These are phyloP conservation scores for Drosophila navojoa DNA, from an alignment of 1,140 invertebrate genomes.

Conservation along the genomic window DNA sequence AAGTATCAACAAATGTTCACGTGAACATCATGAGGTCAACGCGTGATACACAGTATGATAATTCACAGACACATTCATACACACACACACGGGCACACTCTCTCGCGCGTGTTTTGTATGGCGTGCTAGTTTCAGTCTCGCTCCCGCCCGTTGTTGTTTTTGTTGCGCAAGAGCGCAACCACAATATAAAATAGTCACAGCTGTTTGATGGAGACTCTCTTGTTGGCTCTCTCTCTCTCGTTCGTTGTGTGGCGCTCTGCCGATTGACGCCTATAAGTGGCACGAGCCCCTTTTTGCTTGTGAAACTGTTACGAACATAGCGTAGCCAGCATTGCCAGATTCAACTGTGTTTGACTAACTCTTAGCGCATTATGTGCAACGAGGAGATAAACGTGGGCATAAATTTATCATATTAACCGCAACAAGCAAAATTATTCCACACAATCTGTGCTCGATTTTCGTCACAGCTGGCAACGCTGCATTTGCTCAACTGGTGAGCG, in stretches of 20 bases:
- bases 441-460: neutral
- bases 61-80: slow-evolving; percentile 54
- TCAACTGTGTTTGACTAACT: slow-evolving; percentile 28
- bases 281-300: slow-evolving; percentile 79
- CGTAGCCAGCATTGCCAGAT: slow-evolving; percentile 53
- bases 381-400: slow-evolving; percentile 7
- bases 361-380: slow-evolving; percentile 11
- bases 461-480: slow-evolving; percentile 54
- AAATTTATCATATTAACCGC: neutral
- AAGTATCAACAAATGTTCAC: slow-evolving; percentile 80
- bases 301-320: slow-evolving; percentile 63
- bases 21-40: slow-evolving; percentile 83
- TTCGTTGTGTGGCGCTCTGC: slow-evolving; percentile 21
- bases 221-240: slow-evolving; percentile 18
- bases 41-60: slow-evolving; percentile 75
- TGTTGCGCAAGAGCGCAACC: slow-evolving; percentile 74
- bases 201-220: slow-evolving; percentile 52
- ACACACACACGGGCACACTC: slow-evolving; percentile 23
- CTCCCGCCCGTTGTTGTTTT: slow-evolving; percentile 49
- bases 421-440: neutral
- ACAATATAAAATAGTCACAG: slow-evolving; percentile 68
- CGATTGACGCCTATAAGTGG: slow-evolving; percentile 42
- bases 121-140: slow-evolving; percentile 64
- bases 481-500: slow-evolving; percentile 60
- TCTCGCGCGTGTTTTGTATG: slow-evolving; percentile 41